phyloP scores from a whole-genome alignment of 2,113 vertebrate genomes.

The Morone saxatilis region DNA sequence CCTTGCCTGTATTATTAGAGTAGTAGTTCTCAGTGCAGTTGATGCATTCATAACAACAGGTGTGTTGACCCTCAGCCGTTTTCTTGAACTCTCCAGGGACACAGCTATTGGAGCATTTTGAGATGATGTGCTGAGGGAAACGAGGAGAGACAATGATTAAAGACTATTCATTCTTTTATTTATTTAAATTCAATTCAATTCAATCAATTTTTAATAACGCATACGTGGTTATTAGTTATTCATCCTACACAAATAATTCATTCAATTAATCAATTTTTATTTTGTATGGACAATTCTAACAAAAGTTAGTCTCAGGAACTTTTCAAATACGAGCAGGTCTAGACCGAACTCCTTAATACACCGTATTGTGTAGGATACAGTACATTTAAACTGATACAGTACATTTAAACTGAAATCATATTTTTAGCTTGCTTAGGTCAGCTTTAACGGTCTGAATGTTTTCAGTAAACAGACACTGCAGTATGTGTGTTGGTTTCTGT shows the following conservation, averaged over 20 bases:
- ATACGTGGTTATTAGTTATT: too few species aligned
- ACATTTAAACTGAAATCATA: neutral
- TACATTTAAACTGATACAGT: too few species aligned
- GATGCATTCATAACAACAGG: slow-evolving; percentile 91
- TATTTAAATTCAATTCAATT: neutral
- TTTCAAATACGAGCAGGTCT: too few species aligned
- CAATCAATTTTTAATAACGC: too few species aligned
- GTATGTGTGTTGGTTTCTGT: neutral
- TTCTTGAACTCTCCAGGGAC: slow-evolving; percentile 90
- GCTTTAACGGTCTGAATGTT: slow-evolving; percentile 7
- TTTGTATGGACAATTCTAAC: too few species aligned
- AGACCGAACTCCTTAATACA: too few species aligned
- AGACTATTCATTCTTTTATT: neutral
- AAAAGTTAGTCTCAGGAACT: too few species aligned
- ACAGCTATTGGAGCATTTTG: slow-evolving; percentile 89
- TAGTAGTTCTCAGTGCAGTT: slow-evolving; percentile 90
- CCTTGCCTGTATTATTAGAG: slow-evolving; percentile 87
- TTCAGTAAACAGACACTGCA: slow-evolving; percentile 8
- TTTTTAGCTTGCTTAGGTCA: neutral
- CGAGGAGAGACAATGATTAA: neutral
- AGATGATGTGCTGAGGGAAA: slow-evolving; percentile 82
- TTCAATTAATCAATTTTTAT: too few species aligned
- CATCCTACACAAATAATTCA: too few species aligned
- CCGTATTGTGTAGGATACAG: too few species aligned
- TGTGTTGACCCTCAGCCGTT: slow-evolving; percentile 87